Base-by-base conservation (phyloP, 2,888 invertebrate species). In the Actias luna region DNA sequence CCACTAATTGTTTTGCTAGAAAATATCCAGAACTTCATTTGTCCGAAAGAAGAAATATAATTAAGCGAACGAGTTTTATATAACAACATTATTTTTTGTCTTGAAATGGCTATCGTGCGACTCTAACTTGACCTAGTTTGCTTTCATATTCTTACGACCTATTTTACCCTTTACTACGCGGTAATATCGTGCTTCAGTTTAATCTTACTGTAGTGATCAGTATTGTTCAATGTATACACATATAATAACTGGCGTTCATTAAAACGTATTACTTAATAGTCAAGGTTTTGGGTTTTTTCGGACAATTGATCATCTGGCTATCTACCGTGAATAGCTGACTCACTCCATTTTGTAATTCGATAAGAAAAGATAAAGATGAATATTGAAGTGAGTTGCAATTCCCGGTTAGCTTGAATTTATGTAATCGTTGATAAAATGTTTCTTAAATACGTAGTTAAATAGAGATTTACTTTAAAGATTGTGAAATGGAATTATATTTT, bases 231-330 rank as follows among this genome's bases (percentile, higher is more conserved):
- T 73, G 66, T 69, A 64, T 66, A 65, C 52, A 64, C 29, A 61
- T n/a, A 67, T 59, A 63, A 60, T 50, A 64, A 68, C 66, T 61
- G 67, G 61, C 63, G 66, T 65, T 65, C 67, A 65, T 58, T 61
- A 68, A 65, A 69, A 64, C 69, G 64, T 62, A 65, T 55, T 67
- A 67, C 66, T 65, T 70, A 71, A 39, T 58, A 62, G 25, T 18
- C 18, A n/a, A 42, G 42, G 18, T 52, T 52, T 61, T 29, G 36
- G 60, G 29, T 52, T 57, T 59, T 84, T 89, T 90, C 89, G 90
- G 90, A 91, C 90, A 91, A 91, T 73, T 89, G 88, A 87, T 82
- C 79, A 77, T 85, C 88, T 89, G 88, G 86, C 64, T 74, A 72
- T 69, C 67, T 68, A 72, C 73, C 73, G 70, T 70, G 75, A 79